A percentile compares a stretch with the other conserved stretches of the same genome.
These are phyloP conservation scores for Dunckerocampus dactyliophorus DNA, from an alignment of 2,113 vertebrate genomes.

Conservation along the genomic window DNA sequence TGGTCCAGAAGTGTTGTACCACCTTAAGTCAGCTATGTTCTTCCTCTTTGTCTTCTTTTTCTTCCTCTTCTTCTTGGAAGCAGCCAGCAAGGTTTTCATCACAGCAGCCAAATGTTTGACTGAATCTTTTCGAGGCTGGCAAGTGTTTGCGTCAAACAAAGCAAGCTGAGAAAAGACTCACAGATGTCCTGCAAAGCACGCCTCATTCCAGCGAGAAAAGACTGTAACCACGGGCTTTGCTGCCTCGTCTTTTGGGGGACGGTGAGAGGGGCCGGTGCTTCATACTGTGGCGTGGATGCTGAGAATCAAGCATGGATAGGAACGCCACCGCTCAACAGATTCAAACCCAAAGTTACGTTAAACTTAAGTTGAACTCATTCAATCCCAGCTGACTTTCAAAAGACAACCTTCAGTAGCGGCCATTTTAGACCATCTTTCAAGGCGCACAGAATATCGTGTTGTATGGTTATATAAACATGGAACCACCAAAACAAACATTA, in stretches of 20 bases:
- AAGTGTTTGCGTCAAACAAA: slow-evolving; percentile 25
- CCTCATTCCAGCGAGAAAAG: slow-evolving; percentile 8
- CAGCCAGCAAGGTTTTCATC: slow-evolving; percentile 20
- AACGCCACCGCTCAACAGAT: no score
- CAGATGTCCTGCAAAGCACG: slow-evolving; percentile 23
- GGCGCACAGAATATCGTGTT: no score
- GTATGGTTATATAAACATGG: no score
- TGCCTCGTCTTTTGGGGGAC: neutral
- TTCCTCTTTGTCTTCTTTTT: slow-evolving; percentile 18
- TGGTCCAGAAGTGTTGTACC: no score
- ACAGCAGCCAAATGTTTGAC: slow-evolving; percentile 26
- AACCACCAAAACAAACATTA: no score
- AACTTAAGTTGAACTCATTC: neutral
- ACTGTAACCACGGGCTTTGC: neutral
- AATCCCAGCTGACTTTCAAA: neutral
- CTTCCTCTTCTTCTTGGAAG: slow-evolving; percentile 28
- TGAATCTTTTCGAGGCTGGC: slow-evolving; percentile 26
- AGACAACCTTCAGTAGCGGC: no score
- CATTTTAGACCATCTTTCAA: no score
- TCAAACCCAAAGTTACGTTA: no score
- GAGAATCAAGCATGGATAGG: no score
- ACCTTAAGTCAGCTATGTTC: neutral
- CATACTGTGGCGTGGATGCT: no score
- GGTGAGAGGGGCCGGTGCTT: neutral
- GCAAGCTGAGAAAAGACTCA: slow-evolving; percentile 18